A percentile compares a stretch with the other conserved stretches of the same genome.
These are phyloP conservation scores for Limnodromus scolopaceus DNA, from an alignment of 2,797 vertebrate species.

Conservation along the genomic window DNA sequence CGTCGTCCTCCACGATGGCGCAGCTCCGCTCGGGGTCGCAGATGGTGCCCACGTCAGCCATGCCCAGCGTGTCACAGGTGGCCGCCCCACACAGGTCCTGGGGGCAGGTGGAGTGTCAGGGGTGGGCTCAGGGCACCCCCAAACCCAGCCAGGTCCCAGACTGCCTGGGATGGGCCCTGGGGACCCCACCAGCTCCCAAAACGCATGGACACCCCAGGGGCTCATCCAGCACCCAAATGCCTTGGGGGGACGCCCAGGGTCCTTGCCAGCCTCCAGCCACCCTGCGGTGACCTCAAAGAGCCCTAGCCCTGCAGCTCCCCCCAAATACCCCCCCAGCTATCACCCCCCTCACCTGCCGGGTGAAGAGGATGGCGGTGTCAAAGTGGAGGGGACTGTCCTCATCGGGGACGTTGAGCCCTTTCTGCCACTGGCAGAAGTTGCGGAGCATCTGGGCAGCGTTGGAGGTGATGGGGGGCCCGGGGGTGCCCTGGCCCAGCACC, in stretches of 20 bases:
- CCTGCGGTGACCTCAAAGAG: background rate
- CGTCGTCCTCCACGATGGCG: constrained; percentile 78
- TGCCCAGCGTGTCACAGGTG: constrained; percentile 78
- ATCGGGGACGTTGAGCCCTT: constrained; percentile 66
- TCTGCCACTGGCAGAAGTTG: constrained; percentile 79
- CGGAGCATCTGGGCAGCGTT: constrained; percentile 76
- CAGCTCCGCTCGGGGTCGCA: constrained; percentile 78
- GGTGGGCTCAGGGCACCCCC: background rate
- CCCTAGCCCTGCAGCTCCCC: background rate
- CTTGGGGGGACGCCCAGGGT: background rate
- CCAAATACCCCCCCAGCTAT: background rate
- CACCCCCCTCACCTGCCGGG: constrained; percentile 61
- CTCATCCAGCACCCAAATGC: background rate
- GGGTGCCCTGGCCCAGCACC: constrained; percentile 71
- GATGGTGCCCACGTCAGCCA: constrained; percentile 80
- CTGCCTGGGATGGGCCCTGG: background rate
- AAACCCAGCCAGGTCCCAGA: background rate
- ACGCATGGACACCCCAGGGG: background rate
- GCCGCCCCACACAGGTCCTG: constrained; percentile 79
- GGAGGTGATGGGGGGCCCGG: constrained; percentile 68
- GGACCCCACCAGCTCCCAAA: background rate
- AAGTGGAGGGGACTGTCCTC: constrained; percentile 77
- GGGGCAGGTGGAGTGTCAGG: rapidly evolving
- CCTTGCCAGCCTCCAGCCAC: background rate
- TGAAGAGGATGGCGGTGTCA: constrained; percentile 78